Evolutionary conservation across 2,113 vertebrate genomes (phyloP).

Genomic region (Reinhardtius hippoglossoides): DNA sequence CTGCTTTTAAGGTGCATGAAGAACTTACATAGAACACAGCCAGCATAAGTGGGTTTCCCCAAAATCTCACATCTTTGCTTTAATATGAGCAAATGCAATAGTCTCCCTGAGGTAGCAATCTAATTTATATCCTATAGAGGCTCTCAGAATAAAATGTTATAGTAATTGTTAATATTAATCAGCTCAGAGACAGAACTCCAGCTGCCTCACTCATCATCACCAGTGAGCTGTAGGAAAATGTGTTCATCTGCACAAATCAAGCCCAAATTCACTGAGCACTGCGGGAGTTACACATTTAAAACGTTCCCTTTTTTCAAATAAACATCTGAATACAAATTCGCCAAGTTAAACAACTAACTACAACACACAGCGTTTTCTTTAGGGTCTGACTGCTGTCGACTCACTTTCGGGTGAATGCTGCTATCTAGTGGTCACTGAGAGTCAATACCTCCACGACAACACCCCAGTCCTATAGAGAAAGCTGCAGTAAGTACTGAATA

Average conservation of each 20-base stretch:
- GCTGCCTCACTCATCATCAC: constrained; percentile 6
- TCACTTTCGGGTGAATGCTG: constrained; percentile 1
- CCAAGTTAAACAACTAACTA: no score
- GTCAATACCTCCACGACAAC: constrained; percentile 11
- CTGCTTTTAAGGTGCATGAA: no score
- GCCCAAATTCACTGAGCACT: background rate
- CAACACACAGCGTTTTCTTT: no score
- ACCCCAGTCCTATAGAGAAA: constrained; percentile 1
- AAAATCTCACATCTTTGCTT: no score
- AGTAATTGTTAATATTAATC: background rate
- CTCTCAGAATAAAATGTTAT: no score
- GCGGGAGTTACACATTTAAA: background rate
- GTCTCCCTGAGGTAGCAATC: background rate
- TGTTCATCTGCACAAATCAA: background rate
- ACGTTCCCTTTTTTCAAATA: no score
- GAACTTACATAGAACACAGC: background rate
- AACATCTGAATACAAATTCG: no score
- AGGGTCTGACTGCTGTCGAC: background rate
- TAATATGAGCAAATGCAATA: no score
- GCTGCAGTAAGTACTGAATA: background rate
- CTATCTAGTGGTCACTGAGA: constrained; percentile 47
- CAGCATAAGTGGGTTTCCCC: background rate
- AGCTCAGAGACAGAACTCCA: background rate
- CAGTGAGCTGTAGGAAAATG: background rate
- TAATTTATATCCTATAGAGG: no score